Evolutionary conservation across 2,113 vertebrate genomes (phyloP).

Genomic region (Caloenas nicobarica): DNA sequence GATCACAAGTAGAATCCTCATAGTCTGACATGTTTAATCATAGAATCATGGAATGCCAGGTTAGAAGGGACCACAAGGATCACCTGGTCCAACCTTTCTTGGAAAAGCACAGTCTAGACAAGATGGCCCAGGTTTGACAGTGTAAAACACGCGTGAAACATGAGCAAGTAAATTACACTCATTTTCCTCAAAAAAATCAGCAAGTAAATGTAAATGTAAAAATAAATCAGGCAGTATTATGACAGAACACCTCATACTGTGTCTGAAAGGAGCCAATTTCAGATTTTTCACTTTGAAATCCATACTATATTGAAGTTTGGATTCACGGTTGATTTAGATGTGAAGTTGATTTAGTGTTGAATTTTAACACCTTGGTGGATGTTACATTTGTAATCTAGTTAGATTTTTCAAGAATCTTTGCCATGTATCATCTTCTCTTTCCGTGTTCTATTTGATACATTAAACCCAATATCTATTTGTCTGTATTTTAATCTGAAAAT

Average conservation of each 20-base stretch:
- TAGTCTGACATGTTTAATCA: not conserved
- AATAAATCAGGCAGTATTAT: not conserved
- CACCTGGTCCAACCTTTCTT: no score
- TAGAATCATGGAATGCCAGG: no score
- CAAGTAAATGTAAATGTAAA: not conserved
- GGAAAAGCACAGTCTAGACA: no score
- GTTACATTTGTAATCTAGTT: not conserved
- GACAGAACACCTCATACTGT: not conserved
- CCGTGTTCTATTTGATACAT: not conserved
- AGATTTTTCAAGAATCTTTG: not conserved
- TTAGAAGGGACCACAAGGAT: no score
- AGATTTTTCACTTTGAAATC: not conserved
- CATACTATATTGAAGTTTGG: not conserved
- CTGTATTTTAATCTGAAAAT: not conserved
- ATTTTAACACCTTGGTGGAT: not conserved
- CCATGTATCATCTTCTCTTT: not conserved
- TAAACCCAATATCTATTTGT: not conserved
- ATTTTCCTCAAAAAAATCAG: not conserved
- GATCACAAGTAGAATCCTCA: not conserved
- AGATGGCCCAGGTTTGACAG: not conserved
- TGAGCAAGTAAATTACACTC: not conserved
- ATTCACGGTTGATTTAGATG: not conserved
- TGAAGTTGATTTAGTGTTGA: not conserved
- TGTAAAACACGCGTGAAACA: not conserved
- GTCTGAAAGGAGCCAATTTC: not conserved